Base-by-base conservation (phyloP, 2,113 vertebrate species). In the Furnarius figulus region DNA sequence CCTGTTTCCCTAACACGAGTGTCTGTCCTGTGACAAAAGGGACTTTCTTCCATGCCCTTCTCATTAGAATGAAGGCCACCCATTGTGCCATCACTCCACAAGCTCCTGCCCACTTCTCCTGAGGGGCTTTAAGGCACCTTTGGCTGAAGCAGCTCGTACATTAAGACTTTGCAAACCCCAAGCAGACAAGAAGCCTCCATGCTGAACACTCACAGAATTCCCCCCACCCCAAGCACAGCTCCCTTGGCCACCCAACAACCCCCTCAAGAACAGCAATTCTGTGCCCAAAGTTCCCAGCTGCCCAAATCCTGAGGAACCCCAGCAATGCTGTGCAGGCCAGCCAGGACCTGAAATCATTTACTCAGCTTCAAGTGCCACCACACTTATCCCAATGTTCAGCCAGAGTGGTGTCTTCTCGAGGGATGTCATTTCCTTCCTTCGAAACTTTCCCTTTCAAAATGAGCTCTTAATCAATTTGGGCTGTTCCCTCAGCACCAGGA, bases 401-500 rank as follows among this genome's bases (percentile, higher is more conserved):
- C 83, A 53, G 37, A 84, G 65, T 0, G 12, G 76, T 44, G 67
- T 90, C 87, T 94, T 31, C 87, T 86, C 91, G 20, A 68, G 78
- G 87, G 91, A 85, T 56, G 55, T 4, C 7, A 93, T 96, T 93
- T 94, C 63, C 76, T 86, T 78, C 88, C 81, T 90, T 83, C 89
- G 67, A 74, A 93, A 85, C 70, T 80, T 56, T 47, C 86, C 23
- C 90, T 91, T 87, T 62, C 87, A 81, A 15, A 87, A 87, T 47
- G n/a, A 52, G 74, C 89, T 92, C 88, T 81, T 82, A 68, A 96
- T 95, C 94, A 92, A 63, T 81, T 63, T 35, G 46, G 56, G 81
- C 87, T n/a, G 86, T 33, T 96, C 95, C 94, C 89, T 81, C 18
- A 91, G 81, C 14, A 0, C 85, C 28, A 42, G 14, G 3, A 75